These are phyloP conservation scores for Tichodroma muraria DNA, from an alignment of 2,113 vertebrate genomes.

Conservation along the genomic window DNA sequence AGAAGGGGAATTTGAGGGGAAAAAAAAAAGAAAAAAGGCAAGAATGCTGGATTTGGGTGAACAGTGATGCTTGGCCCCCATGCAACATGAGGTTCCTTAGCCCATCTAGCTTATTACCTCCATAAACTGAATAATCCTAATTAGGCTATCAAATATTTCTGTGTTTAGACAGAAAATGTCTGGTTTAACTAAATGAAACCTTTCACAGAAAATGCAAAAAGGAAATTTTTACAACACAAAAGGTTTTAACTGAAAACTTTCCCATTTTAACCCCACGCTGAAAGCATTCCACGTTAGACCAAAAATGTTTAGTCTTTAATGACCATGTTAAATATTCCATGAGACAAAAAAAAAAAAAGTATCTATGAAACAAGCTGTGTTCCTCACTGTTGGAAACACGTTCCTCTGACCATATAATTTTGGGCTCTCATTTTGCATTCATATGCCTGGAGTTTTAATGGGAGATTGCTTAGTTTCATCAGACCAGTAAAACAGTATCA, in stretches of 20 bases:
- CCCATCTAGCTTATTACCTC: background rate
- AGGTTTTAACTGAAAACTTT: background rate
- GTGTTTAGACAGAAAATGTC: background rate
- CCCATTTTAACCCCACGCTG: background rate
- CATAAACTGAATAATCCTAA: background rate
- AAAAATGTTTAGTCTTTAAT: background rate
- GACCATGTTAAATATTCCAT: background rate
- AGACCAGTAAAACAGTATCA: background rate
- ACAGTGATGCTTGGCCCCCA: background rate
- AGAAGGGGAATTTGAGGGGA: background rate
- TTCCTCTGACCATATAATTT: background rate
- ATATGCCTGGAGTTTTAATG: background rate
- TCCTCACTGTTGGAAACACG: background rate
- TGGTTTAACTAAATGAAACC: background rate
- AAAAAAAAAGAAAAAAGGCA: background rate
- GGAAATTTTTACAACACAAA: background rate
- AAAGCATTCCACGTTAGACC: background rate
- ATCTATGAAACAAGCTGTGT: background rate
- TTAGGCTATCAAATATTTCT: background rate
- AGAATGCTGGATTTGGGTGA: background rate
- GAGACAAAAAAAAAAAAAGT: background rate
- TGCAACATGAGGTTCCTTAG: background rate
- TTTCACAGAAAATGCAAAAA: background rate
- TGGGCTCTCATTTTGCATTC: background rate
- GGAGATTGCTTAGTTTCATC: background rate